Conservation (phyloP, 2,888 invertebrate species). For the Dynastes maya region DNA sequence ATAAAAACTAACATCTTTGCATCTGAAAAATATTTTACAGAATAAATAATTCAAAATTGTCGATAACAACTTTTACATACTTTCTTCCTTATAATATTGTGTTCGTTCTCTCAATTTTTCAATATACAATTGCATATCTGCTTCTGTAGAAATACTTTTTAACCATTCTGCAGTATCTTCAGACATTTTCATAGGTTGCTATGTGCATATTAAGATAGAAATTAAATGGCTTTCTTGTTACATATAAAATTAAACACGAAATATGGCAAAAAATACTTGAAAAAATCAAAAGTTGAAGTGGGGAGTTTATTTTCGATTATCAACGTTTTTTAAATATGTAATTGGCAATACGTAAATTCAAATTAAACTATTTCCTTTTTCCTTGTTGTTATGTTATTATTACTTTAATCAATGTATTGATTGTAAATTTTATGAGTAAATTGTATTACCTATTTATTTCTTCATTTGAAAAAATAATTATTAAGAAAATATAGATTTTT, state of each 20-base stretch:
- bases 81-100: slow-evolving; percentile 41
- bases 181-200: slow-evolving; percentile 17
- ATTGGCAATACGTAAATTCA: slow-evolving; percentile 4
- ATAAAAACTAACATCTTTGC: slow-evolving; percentile 57
- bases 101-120: slow-evolving; percentile 35
- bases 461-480: neutral
- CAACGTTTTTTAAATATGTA: neutral
- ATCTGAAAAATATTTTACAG: slow-evolving; percentile 56
- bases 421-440: neutral
- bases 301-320: slow-evolving; percentile 13
- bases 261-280: slow-evolving; percentile 11
- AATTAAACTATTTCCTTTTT: neutral
- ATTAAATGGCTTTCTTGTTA: neutral
- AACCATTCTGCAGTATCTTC: slow-evolving; percentile 24
- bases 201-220: neutral
- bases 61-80: slow-evolving; percentile 11
- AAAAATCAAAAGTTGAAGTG: slow-evolving; percentile 18
- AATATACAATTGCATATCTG: slow-evolving; percentile 18
- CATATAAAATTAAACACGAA: slow-evolving; percentile 19
- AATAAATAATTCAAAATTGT: neutral
- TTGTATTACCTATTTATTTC: no score
- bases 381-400: neutral
- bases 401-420: neutral
- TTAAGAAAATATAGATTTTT: neutral
- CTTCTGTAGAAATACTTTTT: slow-evolving; percentile 17